Evolutionary conservation across 1,140 invertebrate species (phyloP).

Genomic region (Penaeus indicus): DNA sequence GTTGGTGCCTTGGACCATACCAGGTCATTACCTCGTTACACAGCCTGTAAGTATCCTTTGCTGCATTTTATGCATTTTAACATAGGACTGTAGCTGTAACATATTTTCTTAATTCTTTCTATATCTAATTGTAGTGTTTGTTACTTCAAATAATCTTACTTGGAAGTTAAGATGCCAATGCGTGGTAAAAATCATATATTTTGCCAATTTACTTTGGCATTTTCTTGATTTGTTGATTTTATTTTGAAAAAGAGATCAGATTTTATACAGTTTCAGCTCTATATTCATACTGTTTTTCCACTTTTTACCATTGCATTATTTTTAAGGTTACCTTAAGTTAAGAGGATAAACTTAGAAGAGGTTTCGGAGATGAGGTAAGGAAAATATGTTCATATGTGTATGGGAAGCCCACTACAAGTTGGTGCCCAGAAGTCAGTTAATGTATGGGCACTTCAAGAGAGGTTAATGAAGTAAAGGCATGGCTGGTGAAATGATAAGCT

Average conservation of each 20-base stretch:
- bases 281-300: no score
- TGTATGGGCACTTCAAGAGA: constrained; percentile 17
- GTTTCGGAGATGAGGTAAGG: no score
- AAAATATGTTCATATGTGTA: no score
- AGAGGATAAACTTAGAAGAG: no score
- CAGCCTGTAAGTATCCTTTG: constrained; percentile 68
- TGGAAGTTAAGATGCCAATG: background rate
- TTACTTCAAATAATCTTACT: background rate
- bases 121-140: background rate
- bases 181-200: background rate
- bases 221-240: constrained; percentile 14
- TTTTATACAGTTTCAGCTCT: no score
- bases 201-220: background rate
- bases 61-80: background rate
- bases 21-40: constrained; percentile 68
- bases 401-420: background rate
- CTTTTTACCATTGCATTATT: no score
- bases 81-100: background rate
- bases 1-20: constrained; percentile 70
- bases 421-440: constrained; percentile 22
- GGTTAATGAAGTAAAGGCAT: no score
- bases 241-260: no score
- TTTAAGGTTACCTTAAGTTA: no score
- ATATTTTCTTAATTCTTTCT: background rate
- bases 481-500: no score